Percentiles rank a stretch among this genome's conserved stretches.
phyloP scores from a whole-genome alignment of 2,113 vertebrate species.

The Suncus etruscus region DNA sequence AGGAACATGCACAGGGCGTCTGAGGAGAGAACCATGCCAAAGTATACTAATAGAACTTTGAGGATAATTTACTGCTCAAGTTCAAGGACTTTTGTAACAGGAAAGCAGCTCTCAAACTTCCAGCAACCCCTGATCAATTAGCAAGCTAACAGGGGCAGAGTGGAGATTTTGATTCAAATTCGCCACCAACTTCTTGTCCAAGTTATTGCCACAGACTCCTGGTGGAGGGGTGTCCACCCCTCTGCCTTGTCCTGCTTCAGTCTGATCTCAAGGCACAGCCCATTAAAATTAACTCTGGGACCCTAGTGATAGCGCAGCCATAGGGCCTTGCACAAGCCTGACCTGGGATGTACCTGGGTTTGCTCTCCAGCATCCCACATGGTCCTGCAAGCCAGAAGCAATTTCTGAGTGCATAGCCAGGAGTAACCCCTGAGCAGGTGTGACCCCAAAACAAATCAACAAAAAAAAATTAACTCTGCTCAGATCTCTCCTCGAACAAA shows the following conservation, averaged over 20 bases:
- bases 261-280: background rate
- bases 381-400: too few species aligned
- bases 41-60: slow-evolving; percentile 64
- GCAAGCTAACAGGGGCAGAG: background rate
- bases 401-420: too few species aligned
- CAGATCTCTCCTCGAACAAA: background rate
- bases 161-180: background rate
- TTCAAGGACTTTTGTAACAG: slow-evolving; percentile 75
- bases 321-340: too few species aligned
- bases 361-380: too few species aligned
- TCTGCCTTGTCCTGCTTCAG: background rate
- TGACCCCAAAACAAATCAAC: too few species aligned
- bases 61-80: slow-evolving; percentile 77
- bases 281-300: background rate
- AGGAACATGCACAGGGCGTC: slow-evolving; percentile 40
- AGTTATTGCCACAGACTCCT: background rate
- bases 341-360: too few species aligned
- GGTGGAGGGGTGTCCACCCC: too few species aligned
- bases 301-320: too few species aligned
- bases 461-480: too few species aligned
- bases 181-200: too few species aligned
- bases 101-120: slow-evolving; percentile 49
- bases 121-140: slow-evolving; percentile 20
- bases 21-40: slow-evolving; percentile 61
- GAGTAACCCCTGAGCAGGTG: too few species aligned